Evolutionary conservation across 2,113 vertebrate genomes (phyloP).

Genomic region (Blennius ocellaris): DNA sequence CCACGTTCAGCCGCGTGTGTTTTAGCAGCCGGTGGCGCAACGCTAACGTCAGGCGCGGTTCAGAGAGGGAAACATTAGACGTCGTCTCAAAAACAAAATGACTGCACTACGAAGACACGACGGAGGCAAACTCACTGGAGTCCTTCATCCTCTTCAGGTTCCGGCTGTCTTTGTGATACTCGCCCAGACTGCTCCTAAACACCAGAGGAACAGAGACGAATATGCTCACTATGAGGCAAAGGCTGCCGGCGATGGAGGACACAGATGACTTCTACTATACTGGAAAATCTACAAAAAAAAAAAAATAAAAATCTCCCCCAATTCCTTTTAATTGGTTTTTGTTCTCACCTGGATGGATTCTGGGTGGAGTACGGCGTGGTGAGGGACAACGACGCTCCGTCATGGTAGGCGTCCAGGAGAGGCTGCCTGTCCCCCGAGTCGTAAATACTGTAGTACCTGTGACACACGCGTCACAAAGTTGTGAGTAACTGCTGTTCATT

Average conservation of each 20-base stretch:
- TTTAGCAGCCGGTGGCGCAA: conserved; percentile 87
- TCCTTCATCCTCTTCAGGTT: conserved; percentile 91
- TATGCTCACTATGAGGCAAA: neutral
- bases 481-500: neutral
- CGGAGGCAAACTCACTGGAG: conserved; percentile 81
- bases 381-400: conserved; percentile 90
- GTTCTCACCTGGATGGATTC: conserved; percentile 85
- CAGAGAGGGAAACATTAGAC: neutral
- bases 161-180: conserved; percentile 89
- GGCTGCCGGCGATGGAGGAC: neutral
- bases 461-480: neutral
- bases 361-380: conserved; percentile 84
- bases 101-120: neutral
- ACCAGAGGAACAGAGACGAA: neutral
- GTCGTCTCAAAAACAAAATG: neutral
- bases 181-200: conserved; percentile 84
- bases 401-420: conserved; percentile 92
- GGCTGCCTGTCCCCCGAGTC: conserved; percentile 90
- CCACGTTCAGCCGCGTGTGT: conserved; percentile 88
- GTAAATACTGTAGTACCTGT: conserved; percentile 90
- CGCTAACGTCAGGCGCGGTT: conserved; percentile 67
- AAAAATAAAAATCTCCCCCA: no score
- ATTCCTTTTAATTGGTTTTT: neutral
- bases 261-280: no score
- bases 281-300: no score